Evolutionary conservation across 2,113 vertebrate species (phyloP), one percentile per base, ranked within the genome.

Genomic region (Notothenia rossii): DNA sequence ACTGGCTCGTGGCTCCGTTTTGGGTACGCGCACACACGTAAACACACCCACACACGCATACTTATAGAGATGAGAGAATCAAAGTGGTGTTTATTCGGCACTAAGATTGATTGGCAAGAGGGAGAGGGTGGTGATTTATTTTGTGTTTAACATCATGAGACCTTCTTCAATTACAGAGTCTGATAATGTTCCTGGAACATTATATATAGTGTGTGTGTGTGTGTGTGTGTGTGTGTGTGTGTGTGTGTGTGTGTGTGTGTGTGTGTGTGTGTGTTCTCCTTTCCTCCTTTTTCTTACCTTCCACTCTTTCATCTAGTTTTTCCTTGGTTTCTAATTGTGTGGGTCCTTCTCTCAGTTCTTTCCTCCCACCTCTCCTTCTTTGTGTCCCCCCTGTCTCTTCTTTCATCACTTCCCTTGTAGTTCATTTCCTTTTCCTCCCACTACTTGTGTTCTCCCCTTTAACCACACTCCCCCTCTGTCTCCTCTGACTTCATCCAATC

Each of bases 1-100:
- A 85, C 76, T 86, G 83, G 84, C 89, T 90, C 29, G 13, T 76
- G 82, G 72, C 73, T 88, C 66, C 4, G 25, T 79, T 89, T 77
- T 70, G 86, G 82, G 62, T 73, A 4, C n/a, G 8, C 50, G 46
- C 70, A 64, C 50, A 59, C 68, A n/a, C 56, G 46, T 46, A 33
- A 67, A 14, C 64, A 60, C 43, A 66, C 18, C 72, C 15, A 49
- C 25, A 78, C 53, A 13, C 40, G 45, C 63, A 48, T 45, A 50
- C 62, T 53, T 29, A 25, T 13, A 55, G 25, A 63, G 68, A 77
- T 77, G 68, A 75, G 36, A 61, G 53, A 64, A 59, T 84, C 51
- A 69, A 2, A 43, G 49, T 48, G 65, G 51, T 51, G 62, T 84
- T 78, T 78, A 84, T 72, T 48, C 75, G 72, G 66, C 22, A 64